Percentiles rank a stretch among this genome's conserved stretches.
phyloP scores from a whole-genome alignment of 2,797 vertebrate species.

The Leptatherina wallacei region DNA sequence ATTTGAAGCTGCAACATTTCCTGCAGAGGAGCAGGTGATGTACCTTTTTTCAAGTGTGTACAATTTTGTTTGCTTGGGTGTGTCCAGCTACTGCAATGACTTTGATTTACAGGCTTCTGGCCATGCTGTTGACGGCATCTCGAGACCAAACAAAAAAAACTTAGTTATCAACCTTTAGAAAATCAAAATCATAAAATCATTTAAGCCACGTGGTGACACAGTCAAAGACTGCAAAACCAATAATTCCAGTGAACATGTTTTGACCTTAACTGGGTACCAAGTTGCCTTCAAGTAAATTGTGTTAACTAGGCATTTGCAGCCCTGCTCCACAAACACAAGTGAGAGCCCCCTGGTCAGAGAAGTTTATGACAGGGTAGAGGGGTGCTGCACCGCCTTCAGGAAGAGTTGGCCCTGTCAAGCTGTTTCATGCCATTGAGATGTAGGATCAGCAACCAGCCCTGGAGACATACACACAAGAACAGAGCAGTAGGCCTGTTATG shows the following conservation, averaged over 20 bases:
- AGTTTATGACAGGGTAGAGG: conserved; percentile 26
- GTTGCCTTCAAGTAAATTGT: conserved; percentile 28
- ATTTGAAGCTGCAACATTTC: not conserved
- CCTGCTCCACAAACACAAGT: not conserved
- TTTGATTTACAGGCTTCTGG: not conserved
- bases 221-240: conserved; percentile 1
- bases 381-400: conserved; percentile 50
- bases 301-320: conserved; percentile 5
- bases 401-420: conserved; percentile 70
- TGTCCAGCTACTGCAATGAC: not conserved
- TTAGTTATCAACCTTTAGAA: not conserved
- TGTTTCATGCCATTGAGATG: conserved; percentile 67
- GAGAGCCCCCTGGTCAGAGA: conserved; percentile 20
- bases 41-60: too few species aligned
- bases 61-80: not conserved
- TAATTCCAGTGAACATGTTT: conserved; percentile 4
- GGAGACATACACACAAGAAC: conserved; percentile 37
- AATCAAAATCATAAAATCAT: conserved; percentile 8
- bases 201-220: not conserved
- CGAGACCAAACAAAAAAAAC: not conserved
- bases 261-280: conserved; percentile 18
- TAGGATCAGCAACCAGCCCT: conserved; percentile 60
- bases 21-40: too few species aligned
- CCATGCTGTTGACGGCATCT: not conserved
- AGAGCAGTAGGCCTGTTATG: conserved; percentile 39